phyloP scores from a whole-genome alignment of 92 coral and sea anemone genomes.

The Pocillopora grandis region DNA sequence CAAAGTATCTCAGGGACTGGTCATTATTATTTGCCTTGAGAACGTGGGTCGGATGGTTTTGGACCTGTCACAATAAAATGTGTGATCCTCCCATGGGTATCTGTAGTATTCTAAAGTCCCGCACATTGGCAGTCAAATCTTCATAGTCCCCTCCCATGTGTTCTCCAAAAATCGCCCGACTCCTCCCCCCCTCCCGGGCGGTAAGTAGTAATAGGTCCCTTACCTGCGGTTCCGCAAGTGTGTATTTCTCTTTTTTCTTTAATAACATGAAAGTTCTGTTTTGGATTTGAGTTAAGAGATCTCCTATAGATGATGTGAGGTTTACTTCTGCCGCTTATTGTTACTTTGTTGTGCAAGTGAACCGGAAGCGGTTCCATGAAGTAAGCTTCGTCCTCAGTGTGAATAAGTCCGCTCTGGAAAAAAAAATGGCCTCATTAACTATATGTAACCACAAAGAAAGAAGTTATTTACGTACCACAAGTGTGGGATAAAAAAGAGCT shows the following conservation, averaged over 20 bases:
- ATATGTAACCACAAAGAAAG: background rate
- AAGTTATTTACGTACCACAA: too few species aligned
- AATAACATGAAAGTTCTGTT: constrained; percentile 20
- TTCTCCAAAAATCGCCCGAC: background rate
- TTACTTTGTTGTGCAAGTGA: constrained; percentile 61
- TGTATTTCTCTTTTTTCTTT: constrained; percentile 45
- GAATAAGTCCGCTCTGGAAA: constrained; percentile 77
- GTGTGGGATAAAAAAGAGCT: too few species aligned
- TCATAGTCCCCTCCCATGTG: too few species aligned
- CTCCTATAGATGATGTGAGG: constrained; percentile 91
- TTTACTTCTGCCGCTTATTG: constrained; percentile 44
- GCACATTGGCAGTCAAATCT: too few species aligned
- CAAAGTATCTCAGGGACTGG: too few species aligned
- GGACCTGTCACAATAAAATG: too few species aligned
- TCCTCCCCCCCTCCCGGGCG: background rate
- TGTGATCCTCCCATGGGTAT: too few species aligned
- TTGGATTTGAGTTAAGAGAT: constrained; percentile 25
- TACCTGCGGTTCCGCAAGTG: constrained; percentile 91
- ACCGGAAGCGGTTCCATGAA: constrained; percentile 91
- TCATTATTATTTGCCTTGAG: too few species aligned
- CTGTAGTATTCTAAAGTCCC: too few species aligned
- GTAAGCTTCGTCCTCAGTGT: constrained; percentile 67
- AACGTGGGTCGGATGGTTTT: too few species aligned
- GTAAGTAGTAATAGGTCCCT: background rate
- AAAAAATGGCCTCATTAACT: background rate